Conservation (phyloP, 2,113 vertebrate genomes). For the Bambusicola thoracicus region DNA sequence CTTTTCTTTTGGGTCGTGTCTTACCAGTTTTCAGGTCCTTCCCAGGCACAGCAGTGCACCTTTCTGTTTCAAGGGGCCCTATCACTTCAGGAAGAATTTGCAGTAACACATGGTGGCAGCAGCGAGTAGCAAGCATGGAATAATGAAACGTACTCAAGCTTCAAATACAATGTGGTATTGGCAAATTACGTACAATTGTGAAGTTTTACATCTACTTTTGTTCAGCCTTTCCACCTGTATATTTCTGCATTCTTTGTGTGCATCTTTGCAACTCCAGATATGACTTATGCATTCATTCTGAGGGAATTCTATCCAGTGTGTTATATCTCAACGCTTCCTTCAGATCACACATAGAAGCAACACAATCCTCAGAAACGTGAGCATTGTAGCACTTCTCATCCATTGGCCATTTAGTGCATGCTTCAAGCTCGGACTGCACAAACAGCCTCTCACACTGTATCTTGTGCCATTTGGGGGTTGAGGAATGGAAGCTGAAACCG, state of each 20-base stretch:
- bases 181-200: neutral
- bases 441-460: neutral
- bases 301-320: neutral
- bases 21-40: neutral
- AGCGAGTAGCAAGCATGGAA: slow-evolving; percentile 33
- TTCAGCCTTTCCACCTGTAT: neutral
- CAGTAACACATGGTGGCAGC: slow-evolving; percentile 63
- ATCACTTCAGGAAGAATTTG: neutral
- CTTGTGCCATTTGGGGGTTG: neutral
- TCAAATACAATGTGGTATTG: neutral
- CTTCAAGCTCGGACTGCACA: neutral
- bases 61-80: neutral
- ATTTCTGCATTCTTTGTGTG: neutral
- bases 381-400: neutral
- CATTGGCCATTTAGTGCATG: neutral
- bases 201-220: neutral
- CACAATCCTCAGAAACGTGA: neutral
- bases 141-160: neutral
- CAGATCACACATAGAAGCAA: neutral
- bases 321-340: neutral
- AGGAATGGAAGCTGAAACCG: neutral
- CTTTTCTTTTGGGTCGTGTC: neutral
- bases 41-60: rapidly evolving
- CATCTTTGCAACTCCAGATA: neutral
- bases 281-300: neutral